phyloP scores from a whole-genome alignment of 92 coral and sea anemone species.

The Epizoanthus illoricatus region DNA sequence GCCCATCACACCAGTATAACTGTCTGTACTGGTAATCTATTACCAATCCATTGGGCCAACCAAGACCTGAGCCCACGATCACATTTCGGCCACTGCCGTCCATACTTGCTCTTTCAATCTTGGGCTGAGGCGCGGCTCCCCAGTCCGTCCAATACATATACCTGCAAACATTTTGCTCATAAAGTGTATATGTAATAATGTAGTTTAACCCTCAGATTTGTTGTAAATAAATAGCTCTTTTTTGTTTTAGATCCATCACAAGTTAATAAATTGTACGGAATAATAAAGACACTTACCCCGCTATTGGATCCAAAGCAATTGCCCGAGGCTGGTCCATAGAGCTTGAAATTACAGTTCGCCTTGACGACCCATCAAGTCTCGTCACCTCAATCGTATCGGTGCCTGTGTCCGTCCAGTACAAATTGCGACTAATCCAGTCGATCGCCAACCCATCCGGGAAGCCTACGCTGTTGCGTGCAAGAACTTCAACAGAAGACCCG shows the following conservation, averaged over 20 bases:
- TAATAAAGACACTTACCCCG: constrained; percentile 31
- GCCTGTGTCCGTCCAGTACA: constrained; percentile 56
- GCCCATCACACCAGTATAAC: constrained; percentile 13
- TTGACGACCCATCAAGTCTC: constrained; percentile 44
- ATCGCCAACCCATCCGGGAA: constrained; percentile 54
- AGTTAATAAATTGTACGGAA: background rate
- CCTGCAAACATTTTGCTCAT: constrained; percentile 1
- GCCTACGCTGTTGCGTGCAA: constrained; percentile 18
- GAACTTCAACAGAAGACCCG: constrained; percentile 42
- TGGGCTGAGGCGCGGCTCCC: constrained; percentile 44
- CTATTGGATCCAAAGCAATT: constrained; percentile 40
- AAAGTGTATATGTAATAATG: no score
- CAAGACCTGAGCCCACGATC: constrained; percentile 11
- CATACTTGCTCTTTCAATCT: constrained; percentile 47
- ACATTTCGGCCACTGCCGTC: constrained; percentile 14
- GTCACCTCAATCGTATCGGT: constrained; percentile 45
- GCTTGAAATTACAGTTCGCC: constrained; percentile 28
- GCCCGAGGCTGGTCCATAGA: constrained; percentile 44
- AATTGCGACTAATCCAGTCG: constrained; percentile 44
- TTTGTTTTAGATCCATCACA: background rate
- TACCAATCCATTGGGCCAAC: constrained; percentile 7
- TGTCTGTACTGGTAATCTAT: background rate
- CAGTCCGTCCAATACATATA: constrained; percentile 59
- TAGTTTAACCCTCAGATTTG: no score
- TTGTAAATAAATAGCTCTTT: no score